phyloP scores from a whole-genome alignment of 2,113 vertebrate species.

The Sisor rabdophorus region DNA sequence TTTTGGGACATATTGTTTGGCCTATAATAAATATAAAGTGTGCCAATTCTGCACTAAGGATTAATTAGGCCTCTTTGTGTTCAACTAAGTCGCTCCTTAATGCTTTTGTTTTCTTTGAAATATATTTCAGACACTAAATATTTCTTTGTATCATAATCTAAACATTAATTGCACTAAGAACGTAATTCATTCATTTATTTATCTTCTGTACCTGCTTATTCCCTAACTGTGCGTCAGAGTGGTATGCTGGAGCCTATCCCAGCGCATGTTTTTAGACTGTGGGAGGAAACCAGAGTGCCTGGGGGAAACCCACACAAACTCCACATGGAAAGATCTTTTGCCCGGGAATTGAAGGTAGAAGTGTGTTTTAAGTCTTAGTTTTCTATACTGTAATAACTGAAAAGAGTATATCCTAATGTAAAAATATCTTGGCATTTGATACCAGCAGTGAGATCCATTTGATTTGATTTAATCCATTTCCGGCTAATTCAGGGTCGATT shows the following conservation, averaged over 20 bases:
- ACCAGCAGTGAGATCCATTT: not conserved
- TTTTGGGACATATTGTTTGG: not conserved
- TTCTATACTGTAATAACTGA: conserved; percentile 11
- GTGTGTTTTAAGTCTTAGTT: not conserved
- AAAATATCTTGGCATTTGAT: conserved; percentile 9
- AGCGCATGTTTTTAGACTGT: no score
- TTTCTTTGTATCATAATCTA: not conserved
- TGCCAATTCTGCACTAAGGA: conserved; percentile 10
- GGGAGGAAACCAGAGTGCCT: no score
- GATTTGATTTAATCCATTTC: conserved; percentile 27
- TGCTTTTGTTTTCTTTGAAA: not conserved
- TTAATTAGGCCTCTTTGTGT: conserved; percentile 20
- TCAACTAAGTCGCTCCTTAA: conserved; percentile 3
- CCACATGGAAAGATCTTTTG: no score
- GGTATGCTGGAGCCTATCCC: no score
- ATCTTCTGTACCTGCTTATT: no score
- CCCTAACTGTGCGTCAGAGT: no score
- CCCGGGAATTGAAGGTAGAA: no score
- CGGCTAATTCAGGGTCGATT: conserved; percentile 17
- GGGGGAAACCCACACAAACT: not conserved
- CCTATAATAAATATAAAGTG: conserved; percentile 1
- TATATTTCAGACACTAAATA: not conserved
- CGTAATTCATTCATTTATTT: not conserved
- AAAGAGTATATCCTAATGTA: not conserved
- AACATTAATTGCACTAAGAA: not conserved